Evolutionary conservation across 2,888 invertebrate genomes (phyloP).

Genomic region (Xylota sylvarum): DNA sequence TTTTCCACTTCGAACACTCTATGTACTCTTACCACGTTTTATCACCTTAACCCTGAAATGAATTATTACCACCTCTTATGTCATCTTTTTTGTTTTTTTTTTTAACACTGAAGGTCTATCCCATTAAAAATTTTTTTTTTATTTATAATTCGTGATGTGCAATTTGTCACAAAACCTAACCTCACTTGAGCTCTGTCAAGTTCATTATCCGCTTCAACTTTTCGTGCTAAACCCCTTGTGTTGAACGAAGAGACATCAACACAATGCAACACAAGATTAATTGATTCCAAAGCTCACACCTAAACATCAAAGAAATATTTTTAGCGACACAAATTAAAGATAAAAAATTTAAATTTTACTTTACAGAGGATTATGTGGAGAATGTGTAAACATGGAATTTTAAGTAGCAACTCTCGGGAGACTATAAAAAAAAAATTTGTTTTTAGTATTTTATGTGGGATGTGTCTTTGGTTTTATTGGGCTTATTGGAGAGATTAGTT

Average conservation of each 20-base stretch:
- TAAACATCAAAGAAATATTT: conserved; percentile 15
- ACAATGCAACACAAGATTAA: neutral
- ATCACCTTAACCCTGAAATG: neutral
- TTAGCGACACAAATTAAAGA: conserved; percentile 27
- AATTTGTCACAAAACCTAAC: conserved; percentile 3
- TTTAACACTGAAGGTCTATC: neutral
- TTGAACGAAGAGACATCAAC: neutral
- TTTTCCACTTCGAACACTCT: too few relatives aligned
- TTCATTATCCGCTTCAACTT: neutral
- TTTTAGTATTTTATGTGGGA: conserved; percentile 12
- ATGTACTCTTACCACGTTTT: neutral
- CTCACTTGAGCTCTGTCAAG: neutral
- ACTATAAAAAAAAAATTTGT: conserved; percentile 27
- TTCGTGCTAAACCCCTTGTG: neutral
- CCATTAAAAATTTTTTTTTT: neutral
- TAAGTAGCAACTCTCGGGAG: conserved; percentile 35
- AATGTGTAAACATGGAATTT: conserved; percentile 47
- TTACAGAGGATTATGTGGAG: conserved; percentile 31
- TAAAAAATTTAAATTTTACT: neutral
- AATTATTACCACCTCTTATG: neutral
- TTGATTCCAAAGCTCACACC: neutral
- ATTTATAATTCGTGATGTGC: conserved; percentile 15
- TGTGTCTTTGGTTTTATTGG: conserved; percentile 15
- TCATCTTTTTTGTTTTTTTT: neutral
- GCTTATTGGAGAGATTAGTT: conserved; percentile 18